Conservation (phyloP, 2,113 vertebrate species). For the Anarrhichthys ocellatus region DNA sequence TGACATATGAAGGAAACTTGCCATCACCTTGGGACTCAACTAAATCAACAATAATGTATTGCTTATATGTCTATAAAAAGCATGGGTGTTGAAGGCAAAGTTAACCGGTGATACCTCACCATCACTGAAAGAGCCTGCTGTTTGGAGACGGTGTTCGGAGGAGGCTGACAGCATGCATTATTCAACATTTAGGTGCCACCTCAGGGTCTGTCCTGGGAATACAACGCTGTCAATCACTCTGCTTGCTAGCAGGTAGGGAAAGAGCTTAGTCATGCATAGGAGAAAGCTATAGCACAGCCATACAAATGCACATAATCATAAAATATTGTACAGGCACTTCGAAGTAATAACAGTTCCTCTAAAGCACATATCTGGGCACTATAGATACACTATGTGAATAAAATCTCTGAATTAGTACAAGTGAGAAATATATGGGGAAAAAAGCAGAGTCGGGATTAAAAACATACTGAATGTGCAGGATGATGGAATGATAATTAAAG, state of each 20-base stretch:
- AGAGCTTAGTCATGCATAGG: background rate
- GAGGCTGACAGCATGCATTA: conserved; percentile 53
- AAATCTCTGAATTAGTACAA: background rate
- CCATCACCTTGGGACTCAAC: conserved; percentile 19
- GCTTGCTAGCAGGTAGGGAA: background rate
- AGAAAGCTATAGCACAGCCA: background rate
- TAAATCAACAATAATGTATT: conserved; percentile 26
- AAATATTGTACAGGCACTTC: background rate
- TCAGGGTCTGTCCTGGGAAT: conserved; percentile 35
- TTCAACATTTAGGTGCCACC: conserved; percentile 47
- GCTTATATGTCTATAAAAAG: conserved; percentile 24
- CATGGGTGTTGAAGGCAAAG: background rate
- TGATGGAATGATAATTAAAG: background rate
- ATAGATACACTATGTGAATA: background rate
- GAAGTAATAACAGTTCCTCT: background rate
- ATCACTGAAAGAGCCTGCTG: background rate
- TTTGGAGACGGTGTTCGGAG: background rate
- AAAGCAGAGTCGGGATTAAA: background rate
- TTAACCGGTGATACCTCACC: conserved; percentile 1
- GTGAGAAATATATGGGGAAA: too few relatives aligned
- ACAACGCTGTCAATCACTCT: conserved; percentile 28
- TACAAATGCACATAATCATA: background rate
- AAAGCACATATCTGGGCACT: background rate
- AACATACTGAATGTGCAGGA: background rate
- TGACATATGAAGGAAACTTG: background rate